phyloP scores from a whole-genome alignment of 2,113 vertebrate genomes.

The Ictalurus punctatus region DNA sequence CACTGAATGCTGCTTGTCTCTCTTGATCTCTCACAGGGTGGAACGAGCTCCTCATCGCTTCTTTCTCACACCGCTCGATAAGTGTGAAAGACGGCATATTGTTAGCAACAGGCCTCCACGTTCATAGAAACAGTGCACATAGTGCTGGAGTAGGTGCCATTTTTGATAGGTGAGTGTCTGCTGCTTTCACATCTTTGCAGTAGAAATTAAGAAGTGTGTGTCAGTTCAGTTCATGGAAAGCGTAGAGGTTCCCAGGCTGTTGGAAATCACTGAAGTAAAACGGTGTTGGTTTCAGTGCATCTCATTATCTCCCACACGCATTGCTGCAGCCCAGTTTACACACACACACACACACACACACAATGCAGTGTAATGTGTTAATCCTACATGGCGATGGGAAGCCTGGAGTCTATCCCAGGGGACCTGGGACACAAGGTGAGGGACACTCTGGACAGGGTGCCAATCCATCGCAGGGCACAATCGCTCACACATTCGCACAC shows the following conservation, averaged over 20 bases:
- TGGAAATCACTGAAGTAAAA: neutral
- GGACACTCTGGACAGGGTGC: no score
- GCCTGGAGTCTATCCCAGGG: no score
- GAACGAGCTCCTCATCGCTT: slow-evolving; percentile 88
- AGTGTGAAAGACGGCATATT: slow-evolving; percentile 86
- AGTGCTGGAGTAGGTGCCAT: slow-evolving; percentile 87
- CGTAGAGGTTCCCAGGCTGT: neutral
- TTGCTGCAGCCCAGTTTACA: neutral
- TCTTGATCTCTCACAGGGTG: slow-evolving; percentile 73
- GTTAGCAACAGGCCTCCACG: slow-evolving; percentile 84
- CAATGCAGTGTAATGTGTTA: no score
- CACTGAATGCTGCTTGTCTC: neutral
- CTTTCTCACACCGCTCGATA: slow-evolving; percentile 87
- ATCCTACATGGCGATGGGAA: no score
- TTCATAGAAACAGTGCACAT: slow-evolving; percentile 85
- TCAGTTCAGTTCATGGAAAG: neutral
- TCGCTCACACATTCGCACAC: no score
- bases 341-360: neutral
- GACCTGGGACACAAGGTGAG: no score
- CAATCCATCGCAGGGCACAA: no score
- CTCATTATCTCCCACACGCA: neutral
- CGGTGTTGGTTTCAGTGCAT: neutral
- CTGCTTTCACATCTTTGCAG: neutral
- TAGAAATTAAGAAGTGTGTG: neutral
- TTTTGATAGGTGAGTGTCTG: slow-evolving; percentile 77